Evolutionary conservation across 2,888 invertebrate species (phyloP).

Genomic region (Patella caerulea): DNA sequence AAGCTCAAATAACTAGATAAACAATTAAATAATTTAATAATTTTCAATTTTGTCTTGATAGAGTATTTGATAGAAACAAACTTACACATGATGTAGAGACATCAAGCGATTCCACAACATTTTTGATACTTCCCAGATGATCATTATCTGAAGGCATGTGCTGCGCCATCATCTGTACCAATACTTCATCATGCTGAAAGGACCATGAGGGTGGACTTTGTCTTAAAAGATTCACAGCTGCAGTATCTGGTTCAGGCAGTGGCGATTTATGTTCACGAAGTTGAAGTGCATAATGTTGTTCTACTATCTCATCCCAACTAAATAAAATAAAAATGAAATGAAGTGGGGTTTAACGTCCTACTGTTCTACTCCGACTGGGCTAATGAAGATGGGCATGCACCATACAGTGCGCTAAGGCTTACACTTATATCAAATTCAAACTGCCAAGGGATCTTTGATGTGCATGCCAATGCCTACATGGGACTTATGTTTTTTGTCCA

Average conservation of each 20-base stretch:
- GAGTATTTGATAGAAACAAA: conserved; percentile 2
- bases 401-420: no score
- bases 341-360: no score
- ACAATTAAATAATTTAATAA: no score
- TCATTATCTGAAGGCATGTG: conserved; percentile 62
- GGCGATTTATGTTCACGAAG: conserved; percentile 44
- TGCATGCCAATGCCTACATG: no score
- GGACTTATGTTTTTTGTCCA: no score
- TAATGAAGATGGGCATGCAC: no score
- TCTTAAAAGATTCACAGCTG: conserved; percentile 56
- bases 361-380: no score
- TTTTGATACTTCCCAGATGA: conserved; percentile 65
- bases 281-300: conserved; percentile 58
- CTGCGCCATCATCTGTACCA: conserved; percentile 65
- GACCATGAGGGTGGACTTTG: conserved; percentile 61
- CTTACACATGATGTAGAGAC: conserved; percentile 68
- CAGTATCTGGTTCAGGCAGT: conserved; percentile 50
- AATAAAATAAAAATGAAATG: conserved; percentile 11
- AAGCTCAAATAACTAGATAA: no score
- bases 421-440: no score
- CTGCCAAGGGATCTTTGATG: no score
- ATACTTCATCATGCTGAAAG: conserved; percentile 66
- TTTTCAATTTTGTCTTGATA: background rate
- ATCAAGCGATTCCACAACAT: conserved; percentile 67
- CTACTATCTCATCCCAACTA: conserved; percentile 67